phyloP scores from a whole-genome alignment of 2,797 vertebrate species.

The Distichodus sexfasciatus region DNA sequence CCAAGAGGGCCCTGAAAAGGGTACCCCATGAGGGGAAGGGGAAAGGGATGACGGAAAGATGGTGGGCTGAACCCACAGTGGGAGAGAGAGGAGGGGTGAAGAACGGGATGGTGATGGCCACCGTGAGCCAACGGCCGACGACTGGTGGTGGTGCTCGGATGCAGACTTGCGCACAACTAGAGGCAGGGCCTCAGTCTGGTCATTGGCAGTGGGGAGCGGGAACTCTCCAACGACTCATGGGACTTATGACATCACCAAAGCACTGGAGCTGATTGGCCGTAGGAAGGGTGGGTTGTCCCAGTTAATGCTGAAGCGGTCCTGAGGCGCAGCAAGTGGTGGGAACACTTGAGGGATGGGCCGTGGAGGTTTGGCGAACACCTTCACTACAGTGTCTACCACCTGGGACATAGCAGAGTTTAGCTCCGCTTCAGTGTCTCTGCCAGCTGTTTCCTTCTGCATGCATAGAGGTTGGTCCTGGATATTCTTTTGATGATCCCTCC shows the following conservation, averaged over 20 bases:
- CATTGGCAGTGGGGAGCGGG: slow-evolving; percentile 82
- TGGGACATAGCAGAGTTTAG: slow-evolving; percentile 97
- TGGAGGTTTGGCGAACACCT: slow-evolving; percentile 91
- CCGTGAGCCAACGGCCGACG: slow-evolving; percentile 85
- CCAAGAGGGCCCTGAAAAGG: slow-evolving; percentile 93
- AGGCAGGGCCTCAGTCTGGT: slow-evolving; percentile 96
- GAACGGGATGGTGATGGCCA: slow-evolving; percentile 86
- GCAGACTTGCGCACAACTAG: slow-evolving; percentile 94
- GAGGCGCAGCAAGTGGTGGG: slow-evolving; percentile 88
- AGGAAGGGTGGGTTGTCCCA: slow-evolving; percentile 96
- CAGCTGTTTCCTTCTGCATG: slow-evolving; percentile 94
- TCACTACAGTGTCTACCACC: slow-evolving; percentile 97
- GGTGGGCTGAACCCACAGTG: slow-evolving; percentile 93
- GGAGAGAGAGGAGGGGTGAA: slow-evolving; percentile 95
- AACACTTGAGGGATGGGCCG: slow-evolving; percentile 96
- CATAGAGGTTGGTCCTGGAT: slow-evolving; percentile 74
- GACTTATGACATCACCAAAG: slow-evolving; percentile 97
- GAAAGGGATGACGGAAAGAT: slow-evolving; percentile 94
- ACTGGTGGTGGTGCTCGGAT: slow-evolving; percentile 80
- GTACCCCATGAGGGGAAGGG: slow-evolving; percentile 94
- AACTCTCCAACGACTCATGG: slow-evolving; percentile 88
- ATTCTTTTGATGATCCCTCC: slow-evolving; percentile 75
- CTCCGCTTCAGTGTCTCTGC: slow-evolving; percentile 96
- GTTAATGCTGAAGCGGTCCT: slow-evolving; percentile 86
- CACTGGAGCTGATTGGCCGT: slow-evolving; percentile 95